These are phyloP conservation scores for Sesia bembeciformis DNA, from an alignment of 2,888 invertebrate genomes.

Conservation along the genomic window DNA sequence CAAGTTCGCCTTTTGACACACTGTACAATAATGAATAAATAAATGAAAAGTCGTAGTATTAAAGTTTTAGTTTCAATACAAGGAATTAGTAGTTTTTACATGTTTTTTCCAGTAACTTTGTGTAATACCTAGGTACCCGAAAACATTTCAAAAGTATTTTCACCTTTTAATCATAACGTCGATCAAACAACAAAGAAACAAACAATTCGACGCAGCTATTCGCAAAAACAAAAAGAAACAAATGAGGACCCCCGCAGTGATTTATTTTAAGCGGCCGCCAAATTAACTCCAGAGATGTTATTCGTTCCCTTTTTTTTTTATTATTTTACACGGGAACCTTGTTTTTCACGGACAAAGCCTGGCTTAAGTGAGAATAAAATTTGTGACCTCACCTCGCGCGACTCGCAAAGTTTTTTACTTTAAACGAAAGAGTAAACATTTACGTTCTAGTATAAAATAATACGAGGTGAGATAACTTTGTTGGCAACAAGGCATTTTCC, in stretches of 20 bases:
- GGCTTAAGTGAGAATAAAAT: conserved; percentile 24
- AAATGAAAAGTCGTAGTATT: too few species aligned
- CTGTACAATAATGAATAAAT: too few species aligned
- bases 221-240: conserved; percentile 9
- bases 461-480: background rate
- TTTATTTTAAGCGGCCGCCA: conserved; percentile 40
- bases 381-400: conserved; percentile 16
- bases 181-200: background rate
- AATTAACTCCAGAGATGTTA: conserved; percentile 41
- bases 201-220: conserved; percentile 9
- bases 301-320: conserved; percentile 29
- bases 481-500: background rate
- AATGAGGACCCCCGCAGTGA: conserved; percentile 33
- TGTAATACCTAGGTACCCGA: too few species aligned
- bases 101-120: too few species aligned
- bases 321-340: conserved; percentile 32
- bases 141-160: too few species aligned
- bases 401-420: conserved; percentile 5
- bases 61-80: too few species aligned
- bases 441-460: background rate
- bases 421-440: background rate
- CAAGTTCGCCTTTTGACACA: too few species aligned
- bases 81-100: too few species aligned
- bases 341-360: conserved; percentile 26
- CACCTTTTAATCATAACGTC: too few species aligned